A percentile compares a stretch with the other conserved stretches of the same genome.
Evolutionary conservation across 1,140 invertebrate genomes (phyloP).

Genomic region (Bathynomus jamesi): DNA sequence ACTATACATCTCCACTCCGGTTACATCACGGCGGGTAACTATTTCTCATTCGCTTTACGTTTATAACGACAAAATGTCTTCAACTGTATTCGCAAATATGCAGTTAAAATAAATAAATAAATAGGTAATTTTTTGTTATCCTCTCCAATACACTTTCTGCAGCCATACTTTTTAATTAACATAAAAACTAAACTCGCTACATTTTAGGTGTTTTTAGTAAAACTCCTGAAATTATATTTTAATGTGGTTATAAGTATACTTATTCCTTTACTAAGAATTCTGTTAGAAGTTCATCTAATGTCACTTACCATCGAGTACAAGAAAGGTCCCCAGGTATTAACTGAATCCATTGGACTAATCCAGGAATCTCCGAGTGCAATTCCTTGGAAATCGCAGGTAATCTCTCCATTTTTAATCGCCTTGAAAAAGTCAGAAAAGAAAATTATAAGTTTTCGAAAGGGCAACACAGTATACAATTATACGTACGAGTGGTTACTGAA

Average conservation of each 20-base stretch:
- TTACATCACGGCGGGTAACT: too few relatives aligned
- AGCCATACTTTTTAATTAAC: neutral
- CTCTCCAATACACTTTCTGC: too few relatives aligned
- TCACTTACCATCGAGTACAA: constrained; percentile 56
- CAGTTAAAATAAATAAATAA: too few relatives aligned
- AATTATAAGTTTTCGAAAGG: constrained; percentile 41
- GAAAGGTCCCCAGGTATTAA: constrained; percentile 68
- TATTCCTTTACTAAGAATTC: too few relatives aligned
- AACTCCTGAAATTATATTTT: too few relatives aligned
- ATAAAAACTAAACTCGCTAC: neutral
- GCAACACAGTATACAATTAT: neutral
- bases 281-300: neutral
- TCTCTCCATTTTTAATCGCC: constrained; percentile 40
- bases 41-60: too few relatives aligned
- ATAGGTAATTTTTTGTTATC: too few relatives aligned
- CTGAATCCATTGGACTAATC: constrained; percentile 74
- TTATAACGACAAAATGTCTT: too few relatives aligned
- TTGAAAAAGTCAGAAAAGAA: constrained; percentile 41
- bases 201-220: neutral
- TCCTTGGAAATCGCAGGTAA: constrained; percentile 64
- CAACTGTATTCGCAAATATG: too few relatives aligned
- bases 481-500: neutral
- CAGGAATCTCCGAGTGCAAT: constrained; percentile 75
- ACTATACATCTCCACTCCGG: too few relatives aligned
- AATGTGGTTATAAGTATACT: too few relatives aligned